phyloP scores from a whole-genome alignment of 2,888 invertebrate species.

The Crematogaster levior region DNA sequence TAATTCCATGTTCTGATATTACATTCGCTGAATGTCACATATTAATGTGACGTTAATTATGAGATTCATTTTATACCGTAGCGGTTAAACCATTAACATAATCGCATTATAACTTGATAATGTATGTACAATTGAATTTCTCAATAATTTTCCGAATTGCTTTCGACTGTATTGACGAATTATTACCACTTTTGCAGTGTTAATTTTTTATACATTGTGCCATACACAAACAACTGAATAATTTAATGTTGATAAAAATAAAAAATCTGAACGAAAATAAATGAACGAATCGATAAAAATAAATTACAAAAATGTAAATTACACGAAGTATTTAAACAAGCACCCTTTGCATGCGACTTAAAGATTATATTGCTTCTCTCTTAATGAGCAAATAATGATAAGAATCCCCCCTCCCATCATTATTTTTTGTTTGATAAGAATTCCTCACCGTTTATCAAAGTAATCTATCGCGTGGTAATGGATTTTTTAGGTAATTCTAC shows the following conservation, averaged over 20 bases:
- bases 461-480: constrained; percentile 17
- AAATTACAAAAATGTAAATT: background rate
- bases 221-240: background rate
- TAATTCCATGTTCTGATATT: constrained; percentile 31
- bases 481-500: constrained; percentile 37
- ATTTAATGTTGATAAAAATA: background rate
- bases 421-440: constrained; percentile 6
- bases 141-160: background rate
- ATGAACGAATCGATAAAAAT: background rate
- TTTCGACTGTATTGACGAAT: background rate
- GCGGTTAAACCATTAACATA: constrained; percentile 44
- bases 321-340: background rate
- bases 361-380: background rate
- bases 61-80: constrained; percentile 4
- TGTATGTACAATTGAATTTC: constrained; percentile 9
- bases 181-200: background rate
- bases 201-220: background rate
- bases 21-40: constrained; percentile 17
- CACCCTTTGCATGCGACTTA: background rate
- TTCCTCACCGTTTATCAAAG: constrained; percentile 5
- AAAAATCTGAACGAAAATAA: background rate
- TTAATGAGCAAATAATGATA: constrained; percentile 24
- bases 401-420: background rate
- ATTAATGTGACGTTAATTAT: constrained; percentile 39
- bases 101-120: constrained; percentile 41